Evolutionary conservation across 2,797 vertebrate genomes (phyloP).

Genomic region (Trematomus bernacchii): DNA sequence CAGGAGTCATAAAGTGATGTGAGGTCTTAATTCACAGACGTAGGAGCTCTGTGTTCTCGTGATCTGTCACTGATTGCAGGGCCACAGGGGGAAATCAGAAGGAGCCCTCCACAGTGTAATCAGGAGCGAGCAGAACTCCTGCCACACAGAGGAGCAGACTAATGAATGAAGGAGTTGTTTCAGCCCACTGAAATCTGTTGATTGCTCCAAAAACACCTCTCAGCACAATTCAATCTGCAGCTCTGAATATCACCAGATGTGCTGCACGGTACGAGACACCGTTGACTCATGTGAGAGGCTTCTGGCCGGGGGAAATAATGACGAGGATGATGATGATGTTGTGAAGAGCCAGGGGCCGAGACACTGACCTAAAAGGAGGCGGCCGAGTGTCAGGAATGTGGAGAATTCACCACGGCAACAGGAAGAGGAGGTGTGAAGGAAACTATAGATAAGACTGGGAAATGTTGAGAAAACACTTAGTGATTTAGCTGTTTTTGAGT

Average conservation of each 20-base stretch:
- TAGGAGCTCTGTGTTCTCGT: slow-evolving; percentile 45
- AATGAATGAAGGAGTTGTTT: slow-evolving; percentile 54
- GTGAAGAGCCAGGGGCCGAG: slow-evolving; percentile 27
- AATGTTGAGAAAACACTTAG: not conserved
- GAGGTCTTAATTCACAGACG: slow-evolving; percentile 40
- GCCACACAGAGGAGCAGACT: slow-evolving; percentile 37
- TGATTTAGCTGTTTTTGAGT: not conserved
- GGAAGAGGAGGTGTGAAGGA: slow-evolving; percentile 19
- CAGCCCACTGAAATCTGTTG: slow-evolving; percentile 45
- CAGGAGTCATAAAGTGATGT: slow-evolving; percentile 33
- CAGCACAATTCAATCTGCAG: slow-evolving; percentile 28
- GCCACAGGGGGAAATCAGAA: slow-evolving; percentile 53
- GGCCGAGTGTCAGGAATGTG: slow-evolving; percentile 44
- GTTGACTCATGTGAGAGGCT: slow-evolving; percentile 49
- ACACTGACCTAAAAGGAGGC: slow-evolving; percentile 51
- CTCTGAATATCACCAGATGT: slow-evolving; percentile 20
- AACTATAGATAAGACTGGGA: not conserved
- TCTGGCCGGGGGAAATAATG: slow-evolving; percentile 25
- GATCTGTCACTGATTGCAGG: slow-evolving; percentile 69
- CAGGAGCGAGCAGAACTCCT: slow-evolving; percentile 49
- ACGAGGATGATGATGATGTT: slow-evolving; percentile 19
- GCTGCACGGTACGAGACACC: not conserved
- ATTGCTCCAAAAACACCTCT: slow-evolving; percentile 39
- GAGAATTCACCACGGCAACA: slow-evolving; percentile 55
- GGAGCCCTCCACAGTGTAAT: slow-evolving; percentile 69